Conservation (phyloP, 2,113 vertebrate species). For the Tinamus guttatus region DNA sequence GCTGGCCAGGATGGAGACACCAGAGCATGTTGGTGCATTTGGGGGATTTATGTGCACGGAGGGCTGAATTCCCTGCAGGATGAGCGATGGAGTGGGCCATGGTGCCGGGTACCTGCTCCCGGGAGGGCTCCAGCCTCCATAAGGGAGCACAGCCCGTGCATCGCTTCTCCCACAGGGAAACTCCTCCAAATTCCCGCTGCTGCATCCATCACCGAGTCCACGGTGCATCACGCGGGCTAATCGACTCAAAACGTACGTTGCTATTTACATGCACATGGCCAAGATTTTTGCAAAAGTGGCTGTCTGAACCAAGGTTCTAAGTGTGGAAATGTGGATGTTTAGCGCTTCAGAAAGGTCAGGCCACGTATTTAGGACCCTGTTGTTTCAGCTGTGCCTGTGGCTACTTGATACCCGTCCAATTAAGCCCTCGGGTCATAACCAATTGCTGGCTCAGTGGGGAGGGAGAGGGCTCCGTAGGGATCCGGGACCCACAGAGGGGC, state of each 20-base stretch:
- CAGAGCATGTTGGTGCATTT: not conserved
- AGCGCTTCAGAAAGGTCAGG: not conserved
- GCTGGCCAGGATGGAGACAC: no score
- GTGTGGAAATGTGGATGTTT: no score
- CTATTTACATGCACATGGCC: not conserved
- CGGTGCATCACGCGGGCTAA: not conserved
- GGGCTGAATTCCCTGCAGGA: not conserved
- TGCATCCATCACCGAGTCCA: fast-evolving
- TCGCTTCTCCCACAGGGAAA: not conserved
- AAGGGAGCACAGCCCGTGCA: not conserved
- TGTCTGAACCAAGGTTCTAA: fast-evolving
- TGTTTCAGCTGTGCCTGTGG: fast-evolving
- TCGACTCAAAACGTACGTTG: fast-evolving
- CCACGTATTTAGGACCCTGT: no score
- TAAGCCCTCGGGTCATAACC: fast-evolving
- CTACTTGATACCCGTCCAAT: fast-evolving
- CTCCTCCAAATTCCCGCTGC: not conserved
- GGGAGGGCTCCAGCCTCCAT: not conserved
- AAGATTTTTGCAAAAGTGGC: not conserved
- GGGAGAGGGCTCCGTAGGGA: fast-evolving
- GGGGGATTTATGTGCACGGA: fast-evolving
- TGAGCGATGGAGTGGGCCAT: fast-evolving
- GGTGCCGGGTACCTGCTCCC: fast-evolving
- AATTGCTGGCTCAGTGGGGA: not conserved
- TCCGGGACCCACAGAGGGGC: fast-evolving